Evolutionary conservation across 2,888 invertebrate species (phyloP), one percentile per base, ranked within the genome.

Genomic region (Stegana nigrithorax): DNA sequence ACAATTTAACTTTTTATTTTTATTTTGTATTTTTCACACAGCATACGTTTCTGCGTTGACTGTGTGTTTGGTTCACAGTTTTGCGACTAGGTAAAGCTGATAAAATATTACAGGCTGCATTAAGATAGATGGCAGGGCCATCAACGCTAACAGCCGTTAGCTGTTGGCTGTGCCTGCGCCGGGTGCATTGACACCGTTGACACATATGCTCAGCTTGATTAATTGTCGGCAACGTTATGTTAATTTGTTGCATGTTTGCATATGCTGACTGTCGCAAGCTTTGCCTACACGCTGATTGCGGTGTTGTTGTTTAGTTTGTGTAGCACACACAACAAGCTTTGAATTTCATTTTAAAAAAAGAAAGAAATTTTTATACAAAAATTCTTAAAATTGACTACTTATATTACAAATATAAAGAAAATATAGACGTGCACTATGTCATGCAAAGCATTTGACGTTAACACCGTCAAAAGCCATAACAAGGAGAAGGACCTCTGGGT

Each of bases 151-250:
- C 8, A 1, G 1, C 50, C n/a, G n/a, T 59, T 47, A 26, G n/a
- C 36, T 29, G 45, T 47, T 45, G 32, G 29, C 59, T 59, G 56
- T 19, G 25, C 21, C 23, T 50, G 56, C 50, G 53, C 10, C 62
- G 62, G n/a, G n/a, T 62, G 65, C 36, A 59, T 66, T 66, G 57
- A 62, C 62, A 66, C 60, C 67, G 62, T 58, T 66, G 67, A 66
- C 66, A 68, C 53, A 59, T 42, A 57, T 50, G 39, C 51, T 26
- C 14, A 29, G 14, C 67, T 75, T 79, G 71, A 75, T 75, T 79
- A 75, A 79, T 79, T 71, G 73, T 67, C 73, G 67, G 65, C 64
- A 76, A 72, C 73, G 64, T 63, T 70, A 70, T 72, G 73, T 66
- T 75, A 75, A 79, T 75, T 75, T 78, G 76, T 29, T 67, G n/a